Evolutionary conservation across 2,888 invertebrate genomes (phyloP), one percentile per base, ranked within the genome.

Genomic region (Mycogona germanica): DNA sequence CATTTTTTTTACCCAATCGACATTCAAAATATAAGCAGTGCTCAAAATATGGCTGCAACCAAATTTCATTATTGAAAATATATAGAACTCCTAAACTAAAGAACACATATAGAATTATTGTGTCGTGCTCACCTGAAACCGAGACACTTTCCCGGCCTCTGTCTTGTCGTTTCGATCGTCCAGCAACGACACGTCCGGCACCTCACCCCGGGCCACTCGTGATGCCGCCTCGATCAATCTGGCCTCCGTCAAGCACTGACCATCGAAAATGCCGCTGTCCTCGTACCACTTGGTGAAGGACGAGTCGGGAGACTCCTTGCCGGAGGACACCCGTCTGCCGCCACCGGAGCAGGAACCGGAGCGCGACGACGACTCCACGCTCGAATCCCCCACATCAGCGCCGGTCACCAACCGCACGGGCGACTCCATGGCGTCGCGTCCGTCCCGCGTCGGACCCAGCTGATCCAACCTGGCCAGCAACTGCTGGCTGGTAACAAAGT

Each of bases 401-500:
- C n/a, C n/a, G n/a, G n/a, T n/a, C n/a, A n/a, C n/a, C n/a, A n/a
- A n/a, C n/a, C n/a, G n/a, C n/a, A n/a, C n/a, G n/a, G n/a, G n/a
- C n/a, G n/a, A n/a, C n/a, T n/a, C n/a, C n/a, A n/a, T n/a, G n/a
- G n/a, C n/a, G n/a, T n/a, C n/a, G n/a, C n/a, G n/a, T n/a, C 45
- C 45, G 7, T 26, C 45, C 6, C 17, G 23, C 7, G 25, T 25
- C 26, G n/a, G 35, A 32, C n/a, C 35, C 35, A n/a, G n/a, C n/a
- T n/a, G n/a, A n/a, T 2, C 28, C 9, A 45, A 2, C 32, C 41
- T 47, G 3, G 38, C 35, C 25, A 40, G 44, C 14, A 89, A 68
- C 64, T 88, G 88, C 17, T 82, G 80, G 14, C 85, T 85, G 29
- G 88, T 88, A 57, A 89, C 87, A 63, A 83, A 87, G 63, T 88